phyloP scores from a whole-genome alignment of 2,888 invertebrate genomes.

The Andricus curvator region DNA sequence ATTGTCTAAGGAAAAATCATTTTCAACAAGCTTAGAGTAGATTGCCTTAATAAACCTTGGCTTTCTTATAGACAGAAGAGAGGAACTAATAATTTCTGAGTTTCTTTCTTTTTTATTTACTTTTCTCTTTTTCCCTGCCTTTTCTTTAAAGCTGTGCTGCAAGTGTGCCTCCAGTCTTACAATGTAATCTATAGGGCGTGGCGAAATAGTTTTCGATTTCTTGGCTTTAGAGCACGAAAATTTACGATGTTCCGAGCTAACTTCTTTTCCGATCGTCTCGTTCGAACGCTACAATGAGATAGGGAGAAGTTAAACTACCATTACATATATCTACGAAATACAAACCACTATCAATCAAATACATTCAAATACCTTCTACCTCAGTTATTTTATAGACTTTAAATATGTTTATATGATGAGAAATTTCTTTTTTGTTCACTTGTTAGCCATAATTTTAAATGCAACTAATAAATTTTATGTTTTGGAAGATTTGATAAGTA shows the following conservation, averaged over 20 bases:
- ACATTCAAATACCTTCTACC: not conserved
- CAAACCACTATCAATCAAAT: not conserved
- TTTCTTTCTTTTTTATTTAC: not conserved
- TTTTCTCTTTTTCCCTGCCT: not conserved
- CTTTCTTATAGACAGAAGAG: not conserved
- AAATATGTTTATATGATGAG: not conserved
- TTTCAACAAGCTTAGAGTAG: not conserved
- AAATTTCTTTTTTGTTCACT: not conserved
- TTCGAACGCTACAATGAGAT: constrained; percentile 19
- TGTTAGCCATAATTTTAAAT: not conserved
- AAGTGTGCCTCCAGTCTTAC: constrained; percentile 41
- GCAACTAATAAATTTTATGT: no score
- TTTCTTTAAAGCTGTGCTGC: not conserved
- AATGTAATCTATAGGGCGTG: constrained; percentile 72
- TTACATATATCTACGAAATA: not conserved
- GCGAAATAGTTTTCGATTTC: constrained; percentile 73
- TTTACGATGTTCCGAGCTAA: constrained; percentile 64
- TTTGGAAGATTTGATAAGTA: no score
- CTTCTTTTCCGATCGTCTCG: constrained; percentile 54
- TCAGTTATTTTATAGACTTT: not conserved
- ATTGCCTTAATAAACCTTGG: constrained; percentile 4
- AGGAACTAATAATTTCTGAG: not conserved
- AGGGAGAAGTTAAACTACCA: constrained; percentile 25
- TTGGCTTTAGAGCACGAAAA: constrained; percentile 61
- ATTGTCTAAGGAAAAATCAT: not conserved